Evolutionary conservation across 2,113 vertebrate species (phyloP).

Genomic region (Nymphicus hollandicus): DNA sequence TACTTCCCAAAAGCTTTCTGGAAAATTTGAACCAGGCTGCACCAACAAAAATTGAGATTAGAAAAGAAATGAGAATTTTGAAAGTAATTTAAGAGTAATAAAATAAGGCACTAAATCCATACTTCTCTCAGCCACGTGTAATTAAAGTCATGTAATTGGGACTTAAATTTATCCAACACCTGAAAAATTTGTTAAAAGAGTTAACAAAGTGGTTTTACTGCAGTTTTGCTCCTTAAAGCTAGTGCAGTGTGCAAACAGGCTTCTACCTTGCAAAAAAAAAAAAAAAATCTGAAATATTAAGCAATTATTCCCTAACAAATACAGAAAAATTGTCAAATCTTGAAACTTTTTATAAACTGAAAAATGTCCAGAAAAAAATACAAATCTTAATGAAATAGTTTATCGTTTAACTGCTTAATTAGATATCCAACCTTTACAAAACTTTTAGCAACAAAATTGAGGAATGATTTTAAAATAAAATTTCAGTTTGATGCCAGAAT

Average conservation of each 20-base stretch:
- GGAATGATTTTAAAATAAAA: background rate
- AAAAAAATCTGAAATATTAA: background rate
- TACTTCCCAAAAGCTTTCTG: background rate
- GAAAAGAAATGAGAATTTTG: background rate
- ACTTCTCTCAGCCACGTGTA: accelerated
- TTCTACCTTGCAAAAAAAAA: background rate
- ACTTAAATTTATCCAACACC: background rate
- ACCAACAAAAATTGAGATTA: background rate
- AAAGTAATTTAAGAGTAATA: background rate
- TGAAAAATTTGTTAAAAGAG: background rate
- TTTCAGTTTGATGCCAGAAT: background rate
- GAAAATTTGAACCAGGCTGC: background rate
- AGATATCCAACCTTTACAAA: background rate
- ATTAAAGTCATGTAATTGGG: background rate
- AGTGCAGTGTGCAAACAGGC: background rate
- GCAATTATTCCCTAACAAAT: background rate
- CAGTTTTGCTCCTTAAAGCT: background rate
- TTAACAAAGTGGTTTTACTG: background rate
- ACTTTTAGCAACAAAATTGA: background rate
- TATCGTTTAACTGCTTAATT: background rate
- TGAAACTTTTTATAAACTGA: background rate
- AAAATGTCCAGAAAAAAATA: background rate
- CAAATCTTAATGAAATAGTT: background rate
- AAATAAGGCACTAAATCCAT: background rate
- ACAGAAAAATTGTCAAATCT: background rate